Conservation (phyloP, 2,888 invertebrate species). For the Trisateles emortualis region DNA sequence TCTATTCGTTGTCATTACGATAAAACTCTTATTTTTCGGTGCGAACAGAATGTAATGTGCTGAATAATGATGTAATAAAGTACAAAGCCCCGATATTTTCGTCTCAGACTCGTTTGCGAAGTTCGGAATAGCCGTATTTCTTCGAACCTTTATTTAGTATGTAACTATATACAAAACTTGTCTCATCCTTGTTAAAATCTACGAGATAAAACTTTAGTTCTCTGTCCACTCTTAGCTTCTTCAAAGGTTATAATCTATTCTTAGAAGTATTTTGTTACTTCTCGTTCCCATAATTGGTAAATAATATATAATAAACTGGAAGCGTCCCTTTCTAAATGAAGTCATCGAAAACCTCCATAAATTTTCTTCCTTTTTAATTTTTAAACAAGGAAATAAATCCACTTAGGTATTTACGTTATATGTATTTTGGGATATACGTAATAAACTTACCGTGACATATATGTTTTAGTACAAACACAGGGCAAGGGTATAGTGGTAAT, state of each 20-base stretch:
- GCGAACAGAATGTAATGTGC: constrained; percentile 4
- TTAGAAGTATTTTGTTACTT: neutral
- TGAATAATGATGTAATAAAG: constrained; percentile 18
- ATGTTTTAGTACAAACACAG: constrained; percentile 15
- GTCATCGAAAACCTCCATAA: neutral
- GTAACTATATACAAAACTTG: neutral
- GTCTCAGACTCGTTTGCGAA: constrained; percentile 15
- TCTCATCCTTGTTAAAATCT: neutral
- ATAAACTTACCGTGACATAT: constrained; percentile 5
- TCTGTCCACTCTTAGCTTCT: neutral
- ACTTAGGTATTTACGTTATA: neutral
- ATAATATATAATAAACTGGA: neutral
- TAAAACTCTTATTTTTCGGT: constrained; percentile 7
- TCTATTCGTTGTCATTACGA: neutral
- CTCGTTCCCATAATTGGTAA: constrained; percentile 2
- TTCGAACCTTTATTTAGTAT: constrained; percentile 4
- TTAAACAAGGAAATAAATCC: neutral
- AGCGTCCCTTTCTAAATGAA: neutral
- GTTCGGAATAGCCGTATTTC: constrained; percentile 7
- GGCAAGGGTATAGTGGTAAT: constrained; percentile 24
- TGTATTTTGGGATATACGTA: neutral
- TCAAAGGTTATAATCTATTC: neutral
- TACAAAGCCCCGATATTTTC: constrained; percentile 29
- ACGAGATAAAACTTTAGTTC: constrained; percentile 2
- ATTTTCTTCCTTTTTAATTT: neutral